Base-by-base conservation (phyloP, 37 sponge, comb jelly and placozoan species). In the Ephydatia muelleri region DNA sequence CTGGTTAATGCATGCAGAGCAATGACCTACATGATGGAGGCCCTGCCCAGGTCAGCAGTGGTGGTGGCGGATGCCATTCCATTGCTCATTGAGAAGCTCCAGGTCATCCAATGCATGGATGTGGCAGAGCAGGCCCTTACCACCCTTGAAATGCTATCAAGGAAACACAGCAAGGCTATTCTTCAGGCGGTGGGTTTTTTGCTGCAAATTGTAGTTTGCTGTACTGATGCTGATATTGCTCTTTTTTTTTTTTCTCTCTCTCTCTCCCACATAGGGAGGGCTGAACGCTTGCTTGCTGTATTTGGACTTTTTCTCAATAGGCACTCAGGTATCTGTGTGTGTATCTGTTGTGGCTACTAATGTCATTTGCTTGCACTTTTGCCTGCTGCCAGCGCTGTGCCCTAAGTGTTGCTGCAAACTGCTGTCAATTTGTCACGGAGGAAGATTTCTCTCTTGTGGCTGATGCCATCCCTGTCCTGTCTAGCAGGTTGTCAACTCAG, bases 11-110 rank as follows among this genome's bases (percentile, higher is more conserved):
- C 99, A 5, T 96, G 99, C 80, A 85, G 99, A 77, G 93, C 97
- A 3, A 91, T 99, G 70, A 91, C 92, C 29, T 95, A 99, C 88
- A 94, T 99, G 88, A 97, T 99, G 97, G 99, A 97, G 67, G 95
- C 90, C 11, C 81, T 99, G 28, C 99, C 99, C 13, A 81, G 88
- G 0, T 94, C 95, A 29, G 65, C 89, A 2, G 75, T 79, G 31
- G 84, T 93, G 66, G 88, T 97, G 65, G 84, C 86, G 2, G 84
- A 90, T 74, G 91, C 95, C 57, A 91, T 93, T 33, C 94, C 93
- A 38, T 72, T 84, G n/a, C 81, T 97, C 2, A 35, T 97, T 26
- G 88, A 89, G 76, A 97, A 95, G 78, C 85, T 93, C 39, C 78
- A 84, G 76, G 87, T 84, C 37, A 99, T 99, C 28, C 85, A 93